Evolutionary conservation across 2,113 vertebrate species (phyloP), one percentile per base, ranked within the genome.

Genomic region (Thamnophis sirtalis): DNA sequence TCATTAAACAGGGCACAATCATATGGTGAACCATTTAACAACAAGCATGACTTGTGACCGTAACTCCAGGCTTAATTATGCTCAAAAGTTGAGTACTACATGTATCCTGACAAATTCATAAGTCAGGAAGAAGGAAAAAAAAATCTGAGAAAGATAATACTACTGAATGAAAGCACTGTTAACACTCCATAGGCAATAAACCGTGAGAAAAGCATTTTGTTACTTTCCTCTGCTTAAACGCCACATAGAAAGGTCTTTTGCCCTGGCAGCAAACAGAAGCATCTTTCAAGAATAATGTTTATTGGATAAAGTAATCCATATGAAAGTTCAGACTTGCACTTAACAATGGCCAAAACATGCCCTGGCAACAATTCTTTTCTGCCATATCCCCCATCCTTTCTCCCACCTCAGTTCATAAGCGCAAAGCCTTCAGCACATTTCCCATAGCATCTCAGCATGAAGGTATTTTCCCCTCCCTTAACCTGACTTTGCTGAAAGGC

Each of bases 171-270:
- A 19, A 53, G 80, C 22, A 4, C 13, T 90, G 2, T 73, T 91
- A 80, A 89, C 9, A 92, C 58, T 51, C 33, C 90, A 0, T 26
- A 11, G 90, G 49, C 56, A 86, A 11, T 63, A 17, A 93, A 2
- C 63, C 68, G 55, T 22, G 93, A 22, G 0, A 3, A 88, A 86
- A 3, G 33, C 19, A 11, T 92, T 92, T 86, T 49, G 10, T 33
- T 86, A 86, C 55, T 54, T 93, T 49, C 15, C 92, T 8, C 15
- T 80, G 90, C 43, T 90, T 84, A 84, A 48, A 92, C 11, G 87
- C 55, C 60, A 93, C 9, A 7, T 24, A 63, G 55, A 88, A 11
- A 58, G 88, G 92, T 24, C 87, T 43, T 50, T 8, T 58, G 24
- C 26, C 26, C 22, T 56, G 90, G 48, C 28, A 91, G n/a, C n/a